A percentile compares a stretch with the other conserved stretches of the same genome.
phyloP scores from a whole-genome alignment of 2,797 vertebrate species.

The Phoxinus dragarum region DNA sequence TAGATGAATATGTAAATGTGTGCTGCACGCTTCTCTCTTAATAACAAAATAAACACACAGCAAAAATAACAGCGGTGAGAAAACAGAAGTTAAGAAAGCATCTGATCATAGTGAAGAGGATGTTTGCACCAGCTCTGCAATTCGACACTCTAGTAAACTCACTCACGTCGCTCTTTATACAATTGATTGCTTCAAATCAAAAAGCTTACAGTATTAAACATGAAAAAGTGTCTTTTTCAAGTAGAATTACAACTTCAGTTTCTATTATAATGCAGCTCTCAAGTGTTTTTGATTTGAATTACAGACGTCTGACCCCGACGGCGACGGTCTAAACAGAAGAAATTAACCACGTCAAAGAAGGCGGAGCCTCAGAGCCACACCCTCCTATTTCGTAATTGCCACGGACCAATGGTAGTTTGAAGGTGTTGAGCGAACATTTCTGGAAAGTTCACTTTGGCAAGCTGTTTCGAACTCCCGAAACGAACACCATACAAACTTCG shows the following conservation, averaged over 20 bases:
- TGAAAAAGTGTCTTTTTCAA: too few relatives aligned
- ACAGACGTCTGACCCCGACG: not conserved
- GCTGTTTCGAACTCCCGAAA: not conserved
- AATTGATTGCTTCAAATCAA: not conserved
- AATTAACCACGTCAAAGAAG: too few relatives aligned
- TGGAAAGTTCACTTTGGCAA: not conserved
- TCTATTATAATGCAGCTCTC: not conserved
- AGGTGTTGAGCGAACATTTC: not conserved
- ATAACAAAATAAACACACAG: not conserved
- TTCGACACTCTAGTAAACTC: too few relatives aligned
- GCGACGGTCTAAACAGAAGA: not conserved
- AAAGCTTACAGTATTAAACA: too few relatives aligned
- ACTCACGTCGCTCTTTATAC: not conserved
- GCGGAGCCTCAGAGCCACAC: not conserved
- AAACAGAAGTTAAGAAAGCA: not conserved
- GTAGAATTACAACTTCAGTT: too few relatives aligned
- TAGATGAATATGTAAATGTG: not conserved
- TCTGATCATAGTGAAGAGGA: not conserved
- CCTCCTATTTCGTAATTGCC: not conserved
- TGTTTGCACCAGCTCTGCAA: not conserved
- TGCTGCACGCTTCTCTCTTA: too few relatives aligned
- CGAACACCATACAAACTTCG: not conserved
- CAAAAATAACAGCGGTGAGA: not conserved
- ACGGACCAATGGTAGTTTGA: not conserved
- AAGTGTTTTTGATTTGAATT: not conserved